Evolutionary conservation across 1,140 invertebrate genomes (phyloP), one percentile per base, ranked within the genome.

Genomic region (Calycopis cecrops): DNA sequence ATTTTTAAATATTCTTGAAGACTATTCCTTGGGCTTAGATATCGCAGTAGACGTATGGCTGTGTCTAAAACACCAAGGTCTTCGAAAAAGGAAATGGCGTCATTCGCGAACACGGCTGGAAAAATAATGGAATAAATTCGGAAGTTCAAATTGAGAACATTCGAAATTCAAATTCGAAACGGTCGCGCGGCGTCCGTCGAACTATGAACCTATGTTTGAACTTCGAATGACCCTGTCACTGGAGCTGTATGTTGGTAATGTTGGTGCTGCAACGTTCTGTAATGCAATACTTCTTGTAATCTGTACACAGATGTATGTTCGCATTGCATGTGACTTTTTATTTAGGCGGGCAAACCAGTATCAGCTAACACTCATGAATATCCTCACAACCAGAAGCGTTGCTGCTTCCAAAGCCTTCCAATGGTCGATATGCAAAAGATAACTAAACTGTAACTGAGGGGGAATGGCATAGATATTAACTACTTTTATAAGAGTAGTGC

Each of bases 141-240:
- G 60, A 58, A 58, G 60, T 58, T 62, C 42, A 60, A 59, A 63
- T 62, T 63, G 55, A 64, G 54, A 58, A 57, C 59, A 67, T 67
- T 67, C 64, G 62, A 69, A 67, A 69, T 69, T 69, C 64, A 69
- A 64, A 67, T 69, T 53, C 55, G 58, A 60, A 60, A 54, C 55
- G 52, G 58, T 61, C 57, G 60, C 57, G 59, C 38, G 42, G 55
- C 58, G 64, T 67, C 61, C 64, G 57, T 51, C 64, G 64, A 67
- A 67, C 64, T 67, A 67, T 67, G 64, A 67, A 67, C 63, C 61
- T 55, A 62, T 57, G 59, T 62, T 61, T 67, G 65, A 67, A 67
- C 62, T 63, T 67, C 42, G 48, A 59, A 63, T 59, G 56, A 62
- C 54, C 52, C 63, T 66, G 56, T 66, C 53, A 62, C 56, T 16